These are phyloP conservation scores for Pogona vitticeps DNA, from an alignment of 2,113 vertebrate genomes.

Conservation along the genomic window DNA sequence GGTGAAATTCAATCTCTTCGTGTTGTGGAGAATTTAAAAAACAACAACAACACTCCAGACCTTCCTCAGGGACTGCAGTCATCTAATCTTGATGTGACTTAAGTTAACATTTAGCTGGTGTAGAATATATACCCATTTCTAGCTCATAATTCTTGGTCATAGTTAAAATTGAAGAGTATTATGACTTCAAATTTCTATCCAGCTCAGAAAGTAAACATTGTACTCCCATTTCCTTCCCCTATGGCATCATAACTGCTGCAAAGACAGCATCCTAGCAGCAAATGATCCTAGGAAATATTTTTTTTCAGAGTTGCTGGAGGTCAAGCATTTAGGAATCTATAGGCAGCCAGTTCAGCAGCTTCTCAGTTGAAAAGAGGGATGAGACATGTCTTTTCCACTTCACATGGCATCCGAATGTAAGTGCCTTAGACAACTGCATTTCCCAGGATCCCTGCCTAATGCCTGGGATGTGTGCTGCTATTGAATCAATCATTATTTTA, in stretches of 20 bases:
- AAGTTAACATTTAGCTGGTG: neutral
- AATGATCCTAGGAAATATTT: neutral
- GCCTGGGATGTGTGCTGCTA: neutral
- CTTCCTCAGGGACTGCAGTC: neutral
- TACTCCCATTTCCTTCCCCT: neutral
- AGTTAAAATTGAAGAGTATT: no score
- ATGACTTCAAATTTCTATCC: neutral
- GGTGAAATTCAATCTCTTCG: neutral
- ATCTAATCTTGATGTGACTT: neutral
- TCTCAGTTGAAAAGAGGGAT: neutral
- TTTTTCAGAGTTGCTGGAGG: neutral
- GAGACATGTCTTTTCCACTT: neutral
- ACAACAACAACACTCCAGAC: neutral
- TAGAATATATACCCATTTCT: neutral
- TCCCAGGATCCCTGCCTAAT: neutral
- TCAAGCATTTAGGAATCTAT: neutral
- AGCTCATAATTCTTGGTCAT: neutral
- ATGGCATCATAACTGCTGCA: neutral
- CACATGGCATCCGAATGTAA: neutral
- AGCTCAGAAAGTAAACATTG: neutral
- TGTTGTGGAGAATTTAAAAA: no score
- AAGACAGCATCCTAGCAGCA: neutral
- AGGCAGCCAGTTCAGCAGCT: neutral
- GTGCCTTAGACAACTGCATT: neutral
- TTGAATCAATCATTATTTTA: neutral